A percentile compares a stretch with the other conserved stretches of the same genome.
phyloP scores from a whole-genome alignment of 2,888 invertebrate species.

The Sminthurides aquaticus region DNA sequence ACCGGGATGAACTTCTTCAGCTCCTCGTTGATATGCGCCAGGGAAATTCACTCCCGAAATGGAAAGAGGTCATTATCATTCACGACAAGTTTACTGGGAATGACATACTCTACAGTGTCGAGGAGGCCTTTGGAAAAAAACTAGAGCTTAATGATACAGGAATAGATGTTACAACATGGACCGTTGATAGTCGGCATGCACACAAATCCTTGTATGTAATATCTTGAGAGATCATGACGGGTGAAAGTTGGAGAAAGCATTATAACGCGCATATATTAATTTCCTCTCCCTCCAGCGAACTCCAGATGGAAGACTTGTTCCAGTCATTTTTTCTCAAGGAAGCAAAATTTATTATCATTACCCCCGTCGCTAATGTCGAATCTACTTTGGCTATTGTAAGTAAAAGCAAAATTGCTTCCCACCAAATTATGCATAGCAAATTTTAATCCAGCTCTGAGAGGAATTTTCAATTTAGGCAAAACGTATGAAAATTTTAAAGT shows the following conservation, averaged over 20 bases:
- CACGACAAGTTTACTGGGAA: slow-evolving; percentile 63
- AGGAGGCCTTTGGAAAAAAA: slow-evolving; percentile 18
- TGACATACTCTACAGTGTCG: slow-evolving; percentile 28
- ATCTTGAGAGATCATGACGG: too few relatives aligned
- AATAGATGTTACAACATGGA: slow-evolving; percentile 30
- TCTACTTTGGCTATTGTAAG: slow-evolving; percentile 33
- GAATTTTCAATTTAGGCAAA: slow-evolving; percentile 55
- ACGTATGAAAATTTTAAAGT: slow-evolving; percentile 59
- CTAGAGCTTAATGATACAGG: slow-evolving; percentile 18
- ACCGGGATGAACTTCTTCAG: slow-evolving; percentile 69
- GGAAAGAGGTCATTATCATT: slow-evolving; percentile 65
- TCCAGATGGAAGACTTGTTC: slow-evolving; percentile 34
- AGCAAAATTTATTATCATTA: slow-evolving; percentile 34
- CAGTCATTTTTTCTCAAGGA: slow-evolving; percentile 20
- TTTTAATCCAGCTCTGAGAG: too few relatives aligned
- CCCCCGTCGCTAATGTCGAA: slow-evolving; percentile 31
- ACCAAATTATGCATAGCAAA: too few relatives aligned
- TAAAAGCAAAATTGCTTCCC: not conserved
- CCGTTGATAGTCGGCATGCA: slow-evolving; percentile 33
- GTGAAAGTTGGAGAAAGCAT: too few relatives aligned
- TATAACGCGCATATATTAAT: too few relatives aligned
- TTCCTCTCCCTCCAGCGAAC: slow-evolving; percentile 24
- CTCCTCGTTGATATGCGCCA: slow-evolving; percentile 65
- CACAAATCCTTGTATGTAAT: slow-evolving; percentile 30
- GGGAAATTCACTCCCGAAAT: slow-evolving; percentile 45